Evolutionary conservation across 2,888 invertebrate genomes (phyloP), one percentile per base, ranked within the genome.

Genomic region (Helicoverpa assulta): DNA sequence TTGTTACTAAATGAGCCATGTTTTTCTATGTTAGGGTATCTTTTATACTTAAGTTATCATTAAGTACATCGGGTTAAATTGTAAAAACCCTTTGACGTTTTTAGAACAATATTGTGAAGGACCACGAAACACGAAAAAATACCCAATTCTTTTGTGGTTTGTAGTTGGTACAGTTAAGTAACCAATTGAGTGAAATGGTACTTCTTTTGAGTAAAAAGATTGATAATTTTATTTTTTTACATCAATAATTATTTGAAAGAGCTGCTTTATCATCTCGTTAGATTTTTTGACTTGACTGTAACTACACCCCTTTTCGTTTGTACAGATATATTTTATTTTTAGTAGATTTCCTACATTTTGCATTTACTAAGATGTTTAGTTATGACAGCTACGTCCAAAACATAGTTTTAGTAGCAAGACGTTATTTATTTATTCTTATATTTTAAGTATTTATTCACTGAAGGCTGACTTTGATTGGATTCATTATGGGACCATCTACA

Each of bases 341-440:
- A 53, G 52, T 43, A 33, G 19, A 59, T 59, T 73, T 62, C 58
- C 62, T 78, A 69, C 56, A 66, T 76, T 78, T 83, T 83, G 84
- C 84, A 84, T 83, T 82, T 85, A 82, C 70, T 80, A 80, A 65
- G 70, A 74, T 58, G 58, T 67, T 69, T 61, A 74, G 61, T 75
- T 63, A 73, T 84, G 87, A 87, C 87, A 91, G 91, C 91, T 86
- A 88, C 82, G 84, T 88, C 91, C 91, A 91, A 91, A 91, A 90
- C 76, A 74, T 90, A 88, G 85, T 72, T 74, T 81, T 86, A 86
- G 80, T 85, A 83, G 76, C 81, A 65, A 80, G 73, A 75, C 60
- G 63, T 77, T 82, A 76, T 82, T 81, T 82, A 76, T 82, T 81
- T 83, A 80, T 78, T 78, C 58, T 76, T 70, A 79, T 33, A 52